Evolutionary conservation across 2,888 invertebrate genomes (phyloP).

Genomic region (Drepana falcataria): DNA sequence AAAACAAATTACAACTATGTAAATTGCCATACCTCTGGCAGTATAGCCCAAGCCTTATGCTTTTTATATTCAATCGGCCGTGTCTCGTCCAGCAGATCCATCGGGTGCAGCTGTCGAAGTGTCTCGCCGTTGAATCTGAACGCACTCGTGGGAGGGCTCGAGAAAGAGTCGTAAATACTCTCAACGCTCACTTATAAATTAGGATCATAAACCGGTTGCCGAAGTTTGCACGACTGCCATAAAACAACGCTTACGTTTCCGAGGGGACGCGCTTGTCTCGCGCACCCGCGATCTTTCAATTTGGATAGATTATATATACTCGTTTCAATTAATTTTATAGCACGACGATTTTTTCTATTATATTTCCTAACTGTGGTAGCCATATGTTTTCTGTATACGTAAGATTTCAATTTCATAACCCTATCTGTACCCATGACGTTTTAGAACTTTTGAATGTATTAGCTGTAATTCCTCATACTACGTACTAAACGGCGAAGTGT

Average conservation of each 20-base stretch:
- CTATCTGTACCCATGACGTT: too few relatives aligned
- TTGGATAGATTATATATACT: constrained; percentile 36
- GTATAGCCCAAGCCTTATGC: too few relatives aligned
- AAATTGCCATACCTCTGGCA: background rate
- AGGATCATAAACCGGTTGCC: constrained; percentile 78
- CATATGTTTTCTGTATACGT: too few relatives aligned
- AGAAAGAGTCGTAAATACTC: constrained; percentile 73
- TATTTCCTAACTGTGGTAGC: too few relatives aligned
- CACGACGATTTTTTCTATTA: too few relatives aligned
- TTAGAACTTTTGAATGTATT: too few relatives aligned
- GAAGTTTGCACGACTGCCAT: constrained; percentile 75
- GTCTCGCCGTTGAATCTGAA: constrained; percentile 31
- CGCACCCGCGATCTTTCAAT: constrained; percentile 60
- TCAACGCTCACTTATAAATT: constrained; percentile 77
- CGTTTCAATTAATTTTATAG: constrained; percentile 6
- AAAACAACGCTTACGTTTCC: constrained; percentile 68
- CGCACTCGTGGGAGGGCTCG: constrained; percentile 65
- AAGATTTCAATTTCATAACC: too few relatives aligned
- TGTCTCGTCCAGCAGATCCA: too few relatives aligned
- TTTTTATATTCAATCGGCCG: too few relatives aligned
- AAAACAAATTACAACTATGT: background rate
- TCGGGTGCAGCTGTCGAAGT: background rate
- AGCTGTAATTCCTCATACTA: too few relatives aligned
- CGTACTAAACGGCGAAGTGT: too few relatives aligned
- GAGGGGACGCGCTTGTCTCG: constrained; percentile 49